A percentile compares a stretch with the other conserved stretches of the same genome.
These are phyloP conservation scores for Cantharis rufa DNA, from an alignment of 2,888 invertebrate genomes.

Conservation along the genomic window DNA sequence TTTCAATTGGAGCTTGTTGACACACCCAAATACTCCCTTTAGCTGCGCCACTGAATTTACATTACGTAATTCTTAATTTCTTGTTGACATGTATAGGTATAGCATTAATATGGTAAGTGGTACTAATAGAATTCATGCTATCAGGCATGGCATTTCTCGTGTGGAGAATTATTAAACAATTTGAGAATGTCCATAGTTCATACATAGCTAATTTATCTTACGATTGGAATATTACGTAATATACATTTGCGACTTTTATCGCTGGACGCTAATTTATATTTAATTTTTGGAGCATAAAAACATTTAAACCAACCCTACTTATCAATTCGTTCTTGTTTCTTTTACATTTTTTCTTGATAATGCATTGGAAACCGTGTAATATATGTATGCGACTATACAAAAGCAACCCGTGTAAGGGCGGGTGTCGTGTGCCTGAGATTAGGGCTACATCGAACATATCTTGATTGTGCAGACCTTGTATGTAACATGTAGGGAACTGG, in stretches of 20 bases:
- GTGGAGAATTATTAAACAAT: not conserved
- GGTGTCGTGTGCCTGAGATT: slow-evolving; percentile 50
- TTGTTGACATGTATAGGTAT: not conserved
- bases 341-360: slow-evolving; percentile 10
- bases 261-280: not conserved
- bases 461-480: slow-evolving; percentile 41
- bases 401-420: slow-evolving; percentile 23
- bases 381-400: slow-evolving; percentile 28
- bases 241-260: not conserved
- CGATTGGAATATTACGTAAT: not conserved
- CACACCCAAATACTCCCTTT: no score
- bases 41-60: not conserved
- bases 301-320: not conserved
- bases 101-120: not conserved
- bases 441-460: slow-evolving; percentile 50
- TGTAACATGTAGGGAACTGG: slow-evolving; percentile 39
- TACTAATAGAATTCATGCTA: not conserved
- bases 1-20: no score
- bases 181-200: not conserved
- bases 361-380: slow-evolving; percentile 26
- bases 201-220: not conserved
- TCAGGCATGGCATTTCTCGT: not conserved
- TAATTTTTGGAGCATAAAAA: not conserved
- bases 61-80: not conserved
- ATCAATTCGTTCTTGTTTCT: not conserved